Percentiles rank a stretch among this genome's conserved stretches.
These are phyloP conservation scores for Mobula hypostoma DNA, from an alignment of 2,113 vertebrate genomes.

Conservation along the genomic window DNA sequence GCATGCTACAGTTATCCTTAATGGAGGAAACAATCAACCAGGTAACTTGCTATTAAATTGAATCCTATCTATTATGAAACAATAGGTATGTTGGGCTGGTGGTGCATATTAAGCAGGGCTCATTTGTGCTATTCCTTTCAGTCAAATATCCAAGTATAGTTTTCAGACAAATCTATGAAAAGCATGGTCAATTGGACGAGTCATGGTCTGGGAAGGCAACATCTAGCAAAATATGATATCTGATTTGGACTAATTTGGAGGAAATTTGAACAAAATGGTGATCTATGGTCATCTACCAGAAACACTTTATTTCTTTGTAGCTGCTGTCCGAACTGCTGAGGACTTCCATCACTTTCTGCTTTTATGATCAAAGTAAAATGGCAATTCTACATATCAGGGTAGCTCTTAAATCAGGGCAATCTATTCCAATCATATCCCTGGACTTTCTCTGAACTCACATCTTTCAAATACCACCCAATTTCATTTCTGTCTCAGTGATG, in stretches of 20 bases:
- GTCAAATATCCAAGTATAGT: not conserved
- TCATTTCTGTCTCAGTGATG: too few species aligned
- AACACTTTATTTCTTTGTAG: too few species aligned
- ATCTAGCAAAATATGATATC: not conserved
- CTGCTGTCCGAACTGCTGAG: too few species aligned
- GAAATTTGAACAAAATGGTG: not conserved
- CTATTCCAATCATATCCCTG: not conserved
- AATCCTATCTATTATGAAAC: not conserved
- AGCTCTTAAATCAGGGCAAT: not conserved
- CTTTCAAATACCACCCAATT: too few species aligned
- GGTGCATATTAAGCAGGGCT: too few species aligned
- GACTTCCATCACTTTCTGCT: too few species aligned
- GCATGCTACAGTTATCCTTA: not conserved
- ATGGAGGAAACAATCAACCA: not conserved
- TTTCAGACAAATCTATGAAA: not conserved
- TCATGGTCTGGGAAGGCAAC: not conserved
- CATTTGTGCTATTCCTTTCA: not conserved
- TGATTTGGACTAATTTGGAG: not conserved
- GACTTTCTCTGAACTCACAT: too few species aligned
- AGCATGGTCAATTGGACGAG: not conserved
- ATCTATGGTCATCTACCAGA: too few species aligned
- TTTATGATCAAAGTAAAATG: not conserved
- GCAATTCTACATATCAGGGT: not conserved
- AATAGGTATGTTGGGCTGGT: not conserved
- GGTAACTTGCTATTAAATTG: not conserved